phyloP scores from a whole-genome alignment of 2,797 vertebrate genomes.

The Hirundo rustica region DNA sequence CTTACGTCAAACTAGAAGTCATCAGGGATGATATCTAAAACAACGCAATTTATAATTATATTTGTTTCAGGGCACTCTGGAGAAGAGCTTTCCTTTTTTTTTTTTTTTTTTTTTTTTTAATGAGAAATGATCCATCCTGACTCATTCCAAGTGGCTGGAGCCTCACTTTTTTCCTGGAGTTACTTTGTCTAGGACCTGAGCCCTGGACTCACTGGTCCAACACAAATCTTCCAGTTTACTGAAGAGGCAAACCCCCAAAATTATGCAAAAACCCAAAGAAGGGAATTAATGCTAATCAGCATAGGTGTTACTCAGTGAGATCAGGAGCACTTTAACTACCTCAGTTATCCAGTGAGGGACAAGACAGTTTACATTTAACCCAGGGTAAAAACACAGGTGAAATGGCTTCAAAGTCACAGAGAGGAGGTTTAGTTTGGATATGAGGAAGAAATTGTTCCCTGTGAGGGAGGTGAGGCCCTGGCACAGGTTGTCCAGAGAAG shows the following conservation, averaged over 20 bases:
- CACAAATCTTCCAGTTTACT: neutral
- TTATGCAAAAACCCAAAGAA: neutral
- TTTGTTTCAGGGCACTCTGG: neutral
- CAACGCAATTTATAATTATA: neutral
- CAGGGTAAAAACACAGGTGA: neutral
- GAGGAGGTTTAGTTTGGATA: neutral
- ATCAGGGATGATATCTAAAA: neutral
- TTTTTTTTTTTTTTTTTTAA: neutral
- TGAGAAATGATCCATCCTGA: neutral
- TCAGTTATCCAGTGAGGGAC: neutral
- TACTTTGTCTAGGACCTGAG: neutral
- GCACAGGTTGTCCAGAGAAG: neutral
- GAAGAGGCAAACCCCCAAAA: neutral
- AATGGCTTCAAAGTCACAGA: neutral
- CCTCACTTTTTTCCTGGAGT: neutral
- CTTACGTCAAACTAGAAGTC: neutral
- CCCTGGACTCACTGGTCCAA: rapidly evolving
- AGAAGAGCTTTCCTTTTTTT: neutral
- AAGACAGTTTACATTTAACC: neutral
- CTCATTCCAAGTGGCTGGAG: neutral
- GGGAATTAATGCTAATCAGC: neutral
- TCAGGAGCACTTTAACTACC: neutral
- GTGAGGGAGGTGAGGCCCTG: rapidly evolving
- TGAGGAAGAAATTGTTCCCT: neutral
- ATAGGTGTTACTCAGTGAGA: neutral